These are phyloP conservation scores for Eptatretus burgeri DNA, from an alignment of 2,113 vertebrate species.

Conservation along the genomic window DNA sequence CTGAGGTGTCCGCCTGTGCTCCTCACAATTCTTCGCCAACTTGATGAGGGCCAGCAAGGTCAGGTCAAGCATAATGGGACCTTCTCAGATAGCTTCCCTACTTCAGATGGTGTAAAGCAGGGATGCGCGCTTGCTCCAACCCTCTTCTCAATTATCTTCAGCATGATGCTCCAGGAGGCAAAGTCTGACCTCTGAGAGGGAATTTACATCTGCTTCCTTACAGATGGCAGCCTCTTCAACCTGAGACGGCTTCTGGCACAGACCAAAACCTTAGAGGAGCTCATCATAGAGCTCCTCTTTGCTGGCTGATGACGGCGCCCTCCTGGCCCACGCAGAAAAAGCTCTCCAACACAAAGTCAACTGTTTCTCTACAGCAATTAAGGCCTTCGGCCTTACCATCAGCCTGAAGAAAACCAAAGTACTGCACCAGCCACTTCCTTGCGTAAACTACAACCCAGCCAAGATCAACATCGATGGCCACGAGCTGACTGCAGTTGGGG, in stretches of 20 bases:
- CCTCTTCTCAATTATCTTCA: neutral
- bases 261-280: conserved; percentile 1
- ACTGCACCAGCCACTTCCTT: neutral
- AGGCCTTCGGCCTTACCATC: too few relatives aligned
- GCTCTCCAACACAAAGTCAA: too few relatives aligned
- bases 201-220: neutral
- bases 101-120: neutral
- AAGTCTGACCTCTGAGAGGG: neutral
- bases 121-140: neutral
- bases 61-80: neutral
- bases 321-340: neutral
- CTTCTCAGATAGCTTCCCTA: neutral
- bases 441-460: neutral
- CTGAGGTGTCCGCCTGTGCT: neutral
- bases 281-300: neutral
- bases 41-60: neutral
- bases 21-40: neutral
- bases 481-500: too few relatives aligned
- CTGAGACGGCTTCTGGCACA: neutral
- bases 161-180: conserved; percentile 1
- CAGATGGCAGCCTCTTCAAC: too few relatives aligned
- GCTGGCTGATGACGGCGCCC: neutral
- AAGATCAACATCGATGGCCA: neutral
- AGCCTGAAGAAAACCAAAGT: too few relatives aligned
- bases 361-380: too few relatives aligned